Evolutionary conservation across 2,113 vertebrate species (phyloP), one percentile per base, ranked within the genome.

Genomic region (Opisthocomus hoazin): DNA sequence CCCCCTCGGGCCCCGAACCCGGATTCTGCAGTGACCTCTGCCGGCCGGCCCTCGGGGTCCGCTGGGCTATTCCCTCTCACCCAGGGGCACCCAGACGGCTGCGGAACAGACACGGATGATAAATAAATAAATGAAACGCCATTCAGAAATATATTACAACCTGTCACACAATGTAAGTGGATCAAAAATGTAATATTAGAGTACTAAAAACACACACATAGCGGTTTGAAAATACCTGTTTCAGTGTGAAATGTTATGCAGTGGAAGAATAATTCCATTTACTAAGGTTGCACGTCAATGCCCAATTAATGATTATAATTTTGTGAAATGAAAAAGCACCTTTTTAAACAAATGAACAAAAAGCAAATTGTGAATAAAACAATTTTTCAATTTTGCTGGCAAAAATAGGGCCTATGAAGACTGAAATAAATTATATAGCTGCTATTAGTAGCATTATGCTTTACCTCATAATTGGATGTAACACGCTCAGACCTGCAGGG

Each of bases 1-100:
- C 87, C 91, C 92, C 75, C 45, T 12, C 12, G 56, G 15, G 66
- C 94, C 96, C 96, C 97, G 96, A 98, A 97, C 97, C 97, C 97
- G 98, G 97, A 97, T 98, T 98, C 97, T 97, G 68, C 97, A 97
- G 97, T 98, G 98, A 98, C 98, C 98, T 98, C 98, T 98, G 98
- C 97, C 61, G 98, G 98, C 96, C 97, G 96, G 94, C 34, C 26
- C 14, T 45, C 61, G 41, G 80, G 94, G 93, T 94, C 94, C 94
- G 77, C 86, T 95, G 88, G 96, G 94, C 87, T 76, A 95, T 97
- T 97, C 95, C 90, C 94, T 91, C 87, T 87, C 92, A 89, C 88
- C 93, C 92, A 95, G 96, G 91, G 94, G 41, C 11, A 78, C 60
- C 94, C 65, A n/a, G 85, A 80, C 91, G 27, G 79, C 70, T 96